A percentile compares a stretch with the other conserved stretches of the same genome.
Conservation (phyloP, 2,888 invertebrate genomes). For the Alsophila aescularia region DNA sequence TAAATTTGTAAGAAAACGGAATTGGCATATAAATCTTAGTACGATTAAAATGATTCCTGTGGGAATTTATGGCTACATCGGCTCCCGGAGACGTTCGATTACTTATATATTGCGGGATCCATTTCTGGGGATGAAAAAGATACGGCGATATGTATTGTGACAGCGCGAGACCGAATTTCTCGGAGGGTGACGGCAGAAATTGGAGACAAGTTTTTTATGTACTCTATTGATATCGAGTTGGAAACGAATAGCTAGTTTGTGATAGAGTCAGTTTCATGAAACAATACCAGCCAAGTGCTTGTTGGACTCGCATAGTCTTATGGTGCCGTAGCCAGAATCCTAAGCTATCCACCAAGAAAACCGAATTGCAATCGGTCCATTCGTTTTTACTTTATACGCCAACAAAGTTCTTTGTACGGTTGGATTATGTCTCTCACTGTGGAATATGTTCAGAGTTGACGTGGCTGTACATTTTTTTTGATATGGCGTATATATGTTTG, state of each 20-base stretch:
- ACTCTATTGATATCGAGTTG: background rate
- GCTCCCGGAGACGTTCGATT: slow-evolving; percentile 12
- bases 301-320: too few relatives aligned
- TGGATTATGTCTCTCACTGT: too few relatives aligned
- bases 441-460: too few relatives aligned
- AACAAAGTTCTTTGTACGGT: too few relatives aligned
- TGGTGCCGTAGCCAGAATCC: too few relatives aligned
- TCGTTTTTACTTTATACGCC: too few relatives aligned
- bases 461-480: too few relatives aligned
- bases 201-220: background rate
- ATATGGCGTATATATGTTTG: too few relatives aligned
- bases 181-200: background rate
- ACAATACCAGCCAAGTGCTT: too few relatives aligned
- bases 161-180: background rate
- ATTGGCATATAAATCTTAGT: slow-evolving; percentile 10
- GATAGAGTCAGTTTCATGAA: too few relatives aligned
- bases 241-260: background rate
- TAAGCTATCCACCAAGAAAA: too few relatives aligned
- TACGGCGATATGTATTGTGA: slow-evolving; percentile 12
- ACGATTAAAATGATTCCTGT: slow-evolving; percentile 12
- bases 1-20: slow-evolving; percentile 9
- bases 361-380: too few relatives aligned
- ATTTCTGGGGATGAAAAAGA: slow-evolving; percentile 8
- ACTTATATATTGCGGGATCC: slow-evolving; percentile 3
- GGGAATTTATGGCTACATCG: slow-evolving; percentile 5